Evolutionary conservation across 2,888 invertebrate species (phyloP), one percentile per base, ranked within the genome.

Genomic region (Iselma pallidipennis): DNA sequence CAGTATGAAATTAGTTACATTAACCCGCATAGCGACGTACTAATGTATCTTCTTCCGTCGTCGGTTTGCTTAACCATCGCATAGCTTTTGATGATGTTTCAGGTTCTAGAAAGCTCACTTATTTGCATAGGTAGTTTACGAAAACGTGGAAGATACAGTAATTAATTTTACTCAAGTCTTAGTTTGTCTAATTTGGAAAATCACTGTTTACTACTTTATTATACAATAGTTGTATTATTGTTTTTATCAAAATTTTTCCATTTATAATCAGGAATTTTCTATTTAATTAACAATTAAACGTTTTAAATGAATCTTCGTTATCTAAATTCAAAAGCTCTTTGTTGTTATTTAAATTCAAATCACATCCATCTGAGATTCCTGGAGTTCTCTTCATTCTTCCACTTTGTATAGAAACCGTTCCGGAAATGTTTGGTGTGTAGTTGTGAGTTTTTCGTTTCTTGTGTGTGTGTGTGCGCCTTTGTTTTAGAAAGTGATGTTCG

Each of bases 291-390:
- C 53, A 55, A 63, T 63, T 59, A 29, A 23, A 33, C 51, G 37
- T 59, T 48, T 51, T 55, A 10, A 61, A 57, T 59, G 58, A 31
- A 25, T 37, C 28, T 55, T 48, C 55, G 55, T 55, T 59, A 63
- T 63, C 59, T 59, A 33, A 10, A 45, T 45, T 31, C 9, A 6
- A 28, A 29, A 52, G 6, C 52, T 56, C n/a, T 59, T 63, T 49
- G 59, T 63, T 66, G 19, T 61, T 57, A 63, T 66, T 66, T 61
- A 66, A 66, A 66, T 66, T 66, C 66, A 59, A 63, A 66, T 66
- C 66, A 66, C 66, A 61, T 59, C 59, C 51, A 52, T 37, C 29
- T 57, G 55, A 59, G 65, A 61, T 65, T 65, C 56, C 57, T 45
- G 55, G 62, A 64, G 55, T 61, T 64, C 31, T 42, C 51, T 45